Percentiles rank a stretch among this genome's conserved stretches.
These are phyloP conservation scores for Cydia fagiglandana DNA, from an alignment of 1,140 invertebrate species.

Conservation along the genomic window DNA sequence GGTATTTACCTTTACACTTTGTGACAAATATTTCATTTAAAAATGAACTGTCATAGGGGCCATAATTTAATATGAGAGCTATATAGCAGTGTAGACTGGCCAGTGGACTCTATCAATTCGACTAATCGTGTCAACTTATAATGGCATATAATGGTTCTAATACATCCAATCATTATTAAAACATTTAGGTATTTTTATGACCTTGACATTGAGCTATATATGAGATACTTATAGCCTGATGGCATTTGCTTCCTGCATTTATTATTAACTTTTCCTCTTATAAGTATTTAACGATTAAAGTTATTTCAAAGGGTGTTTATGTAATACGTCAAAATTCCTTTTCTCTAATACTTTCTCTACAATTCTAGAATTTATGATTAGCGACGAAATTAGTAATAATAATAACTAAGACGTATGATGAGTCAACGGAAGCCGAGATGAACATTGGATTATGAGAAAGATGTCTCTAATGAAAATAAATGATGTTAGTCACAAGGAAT, in stretches of 20 bases:
- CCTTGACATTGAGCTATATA: constrained; percentile 7
- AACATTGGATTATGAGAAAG: constrained; percentile 11
- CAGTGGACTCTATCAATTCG: neutral
- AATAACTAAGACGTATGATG: neutral
- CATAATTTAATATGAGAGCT: neutral
- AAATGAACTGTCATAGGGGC: neutral
- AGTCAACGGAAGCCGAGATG: constrained; percentile 19
- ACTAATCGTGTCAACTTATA: neutral
- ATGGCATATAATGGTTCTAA: neutral
- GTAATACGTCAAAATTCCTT: neutral
- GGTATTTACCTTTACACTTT: too few species aligned
- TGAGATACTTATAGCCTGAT: neutral
- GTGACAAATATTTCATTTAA: too few species aligned
- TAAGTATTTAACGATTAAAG: neutral
- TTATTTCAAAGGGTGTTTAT: neutral
- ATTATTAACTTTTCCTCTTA: neutral
- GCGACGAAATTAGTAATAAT: neutral
- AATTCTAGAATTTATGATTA: neutral
- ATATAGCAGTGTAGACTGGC: too few species aligned
- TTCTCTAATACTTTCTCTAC: neutral
- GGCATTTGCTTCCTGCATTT: neutral
- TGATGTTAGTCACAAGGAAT: constrained; percentile 26
- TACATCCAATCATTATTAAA: neutral
- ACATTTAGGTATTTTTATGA: neutral
- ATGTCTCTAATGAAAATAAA: constrained; percentile 22